Evolutionary conservation across 2,797 vertebrate genomes (phyloP).

Genomic region (Melanotaenia nigrans): DNA sequence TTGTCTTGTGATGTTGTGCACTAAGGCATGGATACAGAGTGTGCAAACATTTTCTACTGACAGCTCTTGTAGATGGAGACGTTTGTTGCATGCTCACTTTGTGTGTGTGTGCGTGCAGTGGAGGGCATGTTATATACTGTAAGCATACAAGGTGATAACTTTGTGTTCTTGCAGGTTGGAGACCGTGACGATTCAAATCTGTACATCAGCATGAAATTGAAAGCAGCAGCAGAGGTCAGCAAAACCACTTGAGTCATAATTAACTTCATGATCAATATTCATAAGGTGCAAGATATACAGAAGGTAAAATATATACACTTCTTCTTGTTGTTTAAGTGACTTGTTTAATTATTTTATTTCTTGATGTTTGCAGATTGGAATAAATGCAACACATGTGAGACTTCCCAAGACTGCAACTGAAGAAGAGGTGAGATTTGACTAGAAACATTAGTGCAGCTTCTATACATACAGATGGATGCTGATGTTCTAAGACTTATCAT

Average conservation of each 20-base stretch:
- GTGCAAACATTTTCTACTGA: background rate
- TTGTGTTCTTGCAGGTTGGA: slow-evolving; percentile 86
- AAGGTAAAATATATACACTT: background rate
- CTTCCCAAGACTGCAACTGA: slow-evolving; percentile 92
- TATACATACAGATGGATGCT: background rate
- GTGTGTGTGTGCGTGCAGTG: background rate
- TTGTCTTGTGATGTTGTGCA: background rate
- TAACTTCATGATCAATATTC: background rate
- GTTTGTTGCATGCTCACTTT: background rate
- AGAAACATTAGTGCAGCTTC: background rate
- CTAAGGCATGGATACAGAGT: slow-evolving; percentile 7
- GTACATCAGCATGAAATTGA: slow-evolving; percentile 97
- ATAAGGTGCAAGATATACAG: background rate
- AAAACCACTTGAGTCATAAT: too few species aligned
- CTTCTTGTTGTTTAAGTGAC: slow-evolving; percentile 47
- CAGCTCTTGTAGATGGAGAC: background rate
- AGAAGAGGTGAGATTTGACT: slow-evolving; percentile 85
- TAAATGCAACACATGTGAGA: slow-evolving; percentile 90
- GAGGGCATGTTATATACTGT: background rate
- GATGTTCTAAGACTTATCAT: background rate
- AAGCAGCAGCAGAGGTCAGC: slow-evolving; percentile 94
- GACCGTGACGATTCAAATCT: slow-evolving; percentile 96
- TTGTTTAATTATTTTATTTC: background rate
- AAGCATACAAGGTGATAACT: too few species aligned
- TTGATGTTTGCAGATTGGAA: slow-evolving; percentile 87